These are phyloP conservation scores for Meghimatium bilineatum DNA, from an alignment of 2,888 invertebrate genomes.

Conservation along the genomic window DNA sequence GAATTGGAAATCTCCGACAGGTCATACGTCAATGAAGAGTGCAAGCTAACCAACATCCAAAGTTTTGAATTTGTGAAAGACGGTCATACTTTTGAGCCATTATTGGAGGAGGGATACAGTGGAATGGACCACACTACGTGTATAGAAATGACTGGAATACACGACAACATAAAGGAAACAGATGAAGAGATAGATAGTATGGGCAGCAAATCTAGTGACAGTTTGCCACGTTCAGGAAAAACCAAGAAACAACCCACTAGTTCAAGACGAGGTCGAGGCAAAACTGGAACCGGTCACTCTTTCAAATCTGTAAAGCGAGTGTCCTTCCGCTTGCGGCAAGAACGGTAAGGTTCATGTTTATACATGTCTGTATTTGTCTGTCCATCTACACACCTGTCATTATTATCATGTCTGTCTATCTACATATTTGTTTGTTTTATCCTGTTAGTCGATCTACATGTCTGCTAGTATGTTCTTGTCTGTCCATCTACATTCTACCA, in stretches of 20 bases:
- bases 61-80: neutral
- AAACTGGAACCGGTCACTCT: neutral
- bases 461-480: too few relatives aligned
- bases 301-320: conserved; percentile 39
- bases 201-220: conserved; percentile 27
- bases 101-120: neutral
- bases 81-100: neutral
- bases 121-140: too few relatives aligned
- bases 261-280: neutral
- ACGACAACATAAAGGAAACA: neutral
- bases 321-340: conserved; percentile 40
- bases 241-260: neutral
- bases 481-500: too few relatives aligned
- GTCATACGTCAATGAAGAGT: neutral
- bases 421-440: neutral
- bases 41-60: neutral
- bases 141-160: neutral
- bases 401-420: neutral
- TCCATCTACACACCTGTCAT: neutral
- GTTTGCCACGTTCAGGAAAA: conserved; percentile 1
- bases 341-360: conserved; percentile 24
- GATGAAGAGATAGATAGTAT: conserved; percentile 22
- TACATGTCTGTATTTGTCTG: neutral
- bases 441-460: too few relatives aligned
- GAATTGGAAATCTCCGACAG: neutral